These are phyloP conservation scores for Heliconius melpomene DNA, from an alignment of 1,140 invertebrate species.

Conservation along the genomic window DNA sequence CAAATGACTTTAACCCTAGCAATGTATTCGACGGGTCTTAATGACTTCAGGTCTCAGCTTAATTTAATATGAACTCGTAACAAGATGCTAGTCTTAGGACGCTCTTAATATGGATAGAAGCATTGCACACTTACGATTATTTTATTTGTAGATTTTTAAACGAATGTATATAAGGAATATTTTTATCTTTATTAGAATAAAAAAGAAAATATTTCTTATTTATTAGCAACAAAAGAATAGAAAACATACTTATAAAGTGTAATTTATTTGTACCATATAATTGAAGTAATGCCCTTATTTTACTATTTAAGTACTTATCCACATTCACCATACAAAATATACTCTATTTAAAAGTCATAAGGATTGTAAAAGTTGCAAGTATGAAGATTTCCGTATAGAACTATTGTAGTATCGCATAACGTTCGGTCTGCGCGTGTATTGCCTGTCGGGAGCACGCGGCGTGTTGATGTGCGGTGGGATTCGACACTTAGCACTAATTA, in stretches of 20 bases:
- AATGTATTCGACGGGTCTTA: conserved; percentile 71
- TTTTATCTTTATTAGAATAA: no score
- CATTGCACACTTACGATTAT: conserved; percentile 20
- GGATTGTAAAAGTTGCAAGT: background rate
- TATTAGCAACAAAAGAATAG: no score
- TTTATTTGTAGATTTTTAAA: background rate
- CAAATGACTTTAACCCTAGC: conserved; percentile 47
- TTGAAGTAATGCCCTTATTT: no score
- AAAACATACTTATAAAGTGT: no score
- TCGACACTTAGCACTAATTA: conserved; percentile 35
- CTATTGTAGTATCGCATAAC: conserved; percentile 22
- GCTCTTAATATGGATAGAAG: conserved; percentile 54
- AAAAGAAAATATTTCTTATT: no score
- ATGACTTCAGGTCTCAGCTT: conserved; percentile 71
- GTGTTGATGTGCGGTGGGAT: conserved; percentile 43
- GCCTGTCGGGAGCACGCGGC: conserved; percentile 42
- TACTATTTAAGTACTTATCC: no score
- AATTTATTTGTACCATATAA: no score
- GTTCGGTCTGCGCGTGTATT: conserved; percentile 34
- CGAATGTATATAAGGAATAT: background rate
- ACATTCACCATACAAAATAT: no score
- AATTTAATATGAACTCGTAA: conserved; percentile 75
- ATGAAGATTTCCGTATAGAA: background rate
- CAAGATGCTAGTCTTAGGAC: conserved; percentile 67
- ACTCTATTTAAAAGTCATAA: no score